Evolutionary conservation across 2,888 invertebrate species (phyloP).

Genomic region (Drosophila nigricruria): DNA sequence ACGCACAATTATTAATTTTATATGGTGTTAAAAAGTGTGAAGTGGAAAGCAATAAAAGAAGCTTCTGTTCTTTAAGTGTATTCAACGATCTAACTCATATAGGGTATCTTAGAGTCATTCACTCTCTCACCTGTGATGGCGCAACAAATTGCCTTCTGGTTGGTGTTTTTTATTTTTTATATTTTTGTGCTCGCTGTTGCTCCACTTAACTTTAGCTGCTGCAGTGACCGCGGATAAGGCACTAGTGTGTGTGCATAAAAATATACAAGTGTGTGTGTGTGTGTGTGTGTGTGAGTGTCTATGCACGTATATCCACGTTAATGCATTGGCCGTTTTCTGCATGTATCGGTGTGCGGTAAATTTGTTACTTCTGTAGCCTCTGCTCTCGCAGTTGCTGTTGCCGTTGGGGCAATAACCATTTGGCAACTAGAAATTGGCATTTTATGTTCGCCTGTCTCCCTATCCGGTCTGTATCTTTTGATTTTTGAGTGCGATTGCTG

Average conservation of each 20-base stretch:
- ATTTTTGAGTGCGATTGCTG: constrained; percentile 77
- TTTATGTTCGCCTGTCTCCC: constrained; percentile 72
- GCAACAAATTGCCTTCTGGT: constrained; percentile 72
- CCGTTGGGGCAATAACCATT: constrained; percentile 77
- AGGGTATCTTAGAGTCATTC: not conserved
- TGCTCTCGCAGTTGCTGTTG: constrained; percentile 22
- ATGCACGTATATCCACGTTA: constrained; percentile 37
- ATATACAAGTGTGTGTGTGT: not conserved
- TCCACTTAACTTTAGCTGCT: constrained; percentile 62
- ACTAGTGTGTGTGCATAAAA: not conserved
- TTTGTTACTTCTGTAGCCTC: constrained; percentile 47
- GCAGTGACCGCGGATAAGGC: constrained; percentile 19
- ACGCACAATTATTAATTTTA: constrained; percentile 61
- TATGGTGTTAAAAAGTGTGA: constrained; percentile 26
- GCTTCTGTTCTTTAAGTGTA: too few species aligned
- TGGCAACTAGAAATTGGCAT: constrained; percentile 82
- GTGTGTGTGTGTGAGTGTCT: constrained; percentile 12
- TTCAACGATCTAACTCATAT: too few species aligned
- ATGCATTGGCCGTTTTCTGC: constrained; percentile 54
- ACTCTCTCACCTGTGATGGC: constrained; percentile 20
- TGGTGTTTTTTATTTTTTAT: constrained; percentile 54
- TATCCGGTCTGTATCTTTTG: constrained; percentile 65
- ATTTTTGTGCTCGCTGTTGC: constrained; percentile 49
- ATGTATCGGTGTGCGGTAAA: constrained; percentile 57
- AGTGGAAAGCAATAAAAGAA: not conserved